Conservation (phyloP, 2,797 vertebrate species). For the Centropyge bicolor region DNA sequence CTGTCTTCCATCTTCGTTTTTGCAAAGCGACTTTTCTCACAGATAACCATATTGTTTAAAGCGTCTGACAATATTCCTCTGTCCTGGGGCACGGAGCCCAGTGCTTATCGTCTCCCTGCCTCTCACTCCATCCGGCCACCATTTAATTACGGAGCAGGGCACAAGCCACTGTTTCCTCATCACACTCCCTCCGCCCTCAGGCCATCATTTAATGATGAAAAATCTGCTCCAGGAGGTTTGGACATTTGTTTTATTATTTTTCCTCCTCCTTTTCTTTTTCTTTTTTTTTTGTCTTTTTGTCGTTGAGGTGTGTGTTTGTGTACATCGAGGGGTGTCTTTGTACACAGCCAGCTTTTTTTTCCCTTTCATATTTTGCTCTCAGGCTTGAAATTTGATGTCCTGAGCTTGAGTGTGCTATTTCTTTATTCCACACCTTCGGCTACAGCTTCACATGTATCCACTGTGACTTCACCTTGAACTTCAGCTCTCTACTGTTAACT, state of each 20-base stretch:
- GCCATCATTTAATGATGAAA: conserved; percentile 83
- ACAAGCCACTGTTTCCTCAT: conserved; percentile 67
- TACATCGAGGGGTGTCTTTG: conserved; percentile 24
- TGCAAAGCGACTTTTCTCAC: conserved; percentile 46
- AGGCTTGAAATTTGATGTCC: conserved; percentile 52
- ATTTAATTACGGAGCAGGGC: conserved; percentile 82
- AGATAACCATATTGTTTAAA: conserved; percentile 80
- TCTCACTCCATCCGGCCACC: conserved; percentile 69
- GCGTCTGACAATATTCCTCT: conserved; percentile 74
- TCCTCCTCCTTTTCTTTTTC: conserved; percentile 53
- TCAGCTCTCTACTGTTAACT: conserved; percentile 18
- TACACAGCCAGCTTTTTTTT: conserved; percentile 17
- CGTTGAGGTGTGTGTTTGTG: conserved; percentile 36
- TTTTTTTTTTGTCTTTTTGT: conserved; percentile 45
- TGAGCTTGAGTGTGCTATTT: conserved; percentile 37
- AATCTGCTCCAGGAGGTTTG: conserved; percentile 70
- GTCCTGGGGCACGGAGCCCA: conserved; percentile 65
- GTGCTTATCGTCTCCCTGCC: conserved; percentile 76
- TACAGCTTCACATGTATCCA: conserved; percentile 30
- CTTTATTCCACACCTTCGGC: conserved; percentile 47
- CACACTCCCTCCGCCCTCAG: conserved; percentile 62
- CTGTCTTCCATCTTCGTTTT: conserved; percentile 62
- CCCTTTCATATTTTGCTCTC: conserved; percentile 50
- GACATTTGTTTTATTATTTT: conserved; percentile 66
- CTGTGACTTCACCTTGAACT: conserved; percentile 50